Evolutionary conservation across 2,888 invertebrate genomes (phyloP), one percentile per base, ranked within the genome.

Genomic region (Andrena bicolor): DNA sequence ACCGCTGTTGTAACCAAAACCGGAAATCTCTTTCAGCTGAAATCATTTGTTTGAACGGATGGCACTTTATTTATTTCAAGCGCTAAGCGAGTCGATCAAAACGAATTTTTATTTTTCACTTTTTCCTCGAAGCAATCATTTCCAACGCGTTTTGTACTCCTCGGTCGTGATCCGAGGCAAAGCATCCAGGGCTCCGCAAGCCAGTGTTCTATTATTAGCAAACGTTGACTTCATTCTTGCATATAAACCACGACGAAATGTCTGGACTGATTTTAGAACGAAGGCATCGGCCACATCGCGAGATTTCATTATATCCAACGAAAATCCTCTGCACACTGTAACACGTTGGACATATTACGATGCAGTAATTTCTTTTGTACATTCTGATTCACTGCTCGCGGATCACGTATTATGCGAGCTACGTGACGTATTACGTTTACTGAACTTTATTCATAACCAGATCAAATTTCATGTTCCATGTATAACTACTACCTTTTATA

Each of bases 211-310:
- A 83, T 82, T 74, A 77, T 75, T 82, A 77, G 82, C 51, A n/a
- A 69, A 78, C 70, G 82, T 77, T 82, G 83, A 74, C 23, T 77
- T 82, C 82, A 74, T 77, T 78, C 73, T 69, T 66, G 66, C 41
- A 58, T 73, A 76, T 74, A 76, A 35, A 56, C 49, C 30, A 20
- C n/a, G 69, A 8, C 32, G 69, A 56, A 65, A 69, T 30, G 66
- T 16, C 70, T 26, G 16, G 10, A 48, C 51, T 6, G 66, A 61
- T 71, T 81, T 83, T 77, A 63, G 74, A 81, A 73, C 26, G 30
- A 20, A 30, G 48, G 35, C 66, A 30, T 35, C 28, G 28, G 58
- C 32, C 1, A 2, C 20, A 10, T 28, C 72, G 26, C 53, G 58
- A 69, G 58, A 65, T 72, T 76, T 68, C 61, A 23, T 16, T 8